phyloP scores from a whole-genome alignment of 2,888 invertebrate species.

The Diadegma fenestrale region DNA sequence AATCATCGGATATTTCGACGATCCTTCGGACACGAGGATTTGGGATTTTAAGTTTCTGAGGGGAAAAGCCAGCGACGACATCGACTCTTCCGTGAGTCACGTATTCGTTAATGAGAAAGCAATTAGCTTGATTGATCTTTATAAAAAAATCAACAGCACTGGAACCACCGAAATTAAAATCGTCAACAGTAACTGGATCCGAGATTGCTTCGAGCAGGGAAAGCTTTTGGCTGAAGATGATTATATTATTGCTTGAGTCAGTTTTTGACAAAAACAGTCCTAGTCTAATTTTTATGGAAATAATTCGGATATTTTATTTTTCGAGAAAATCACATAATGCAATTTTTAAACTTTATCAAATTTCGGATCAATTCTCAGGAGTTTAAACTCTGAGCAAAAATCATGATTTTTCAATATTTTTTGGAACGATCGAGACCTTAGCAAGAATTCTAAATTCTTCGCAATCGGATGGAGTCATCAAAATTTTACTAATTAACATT shows the following conservation, averaged over 20 bases:
- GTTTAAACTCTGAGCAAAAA: neutral
- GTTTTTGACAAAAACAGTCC: neutral
- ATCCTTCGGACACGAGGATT: conserved; percentile 69
- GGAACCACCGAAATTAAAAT: conserved; percentile 67
- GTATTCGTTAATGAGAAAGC: conserved; percentile 73
- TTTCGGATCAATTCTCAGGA: neutral
- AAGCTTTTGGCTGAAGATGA: conserved; percentile 71
- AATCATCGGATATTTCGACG: conserved; percentile 77
- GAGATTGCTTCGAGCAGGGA: conserved; percentile 74
- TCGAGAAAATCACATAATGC: neutral
- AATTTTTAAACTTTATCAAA: neutral
- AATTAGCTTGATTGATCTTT: conserved; percentile 55
- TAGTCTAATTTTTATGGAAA: conserved; percentile 2
- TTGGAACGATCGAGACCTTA: too few relatives aligned
- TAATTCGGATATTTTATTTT: neutral
- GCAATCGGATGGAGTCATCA: too few relatives aligned
- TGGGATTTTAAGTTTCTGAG: conserved; percentile 78
- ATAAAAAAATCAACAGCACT: conserved; percentile 58
- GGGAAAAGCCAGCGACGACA: conserved; percentile 73
- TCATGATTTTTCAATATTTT: too few relatives aligned
- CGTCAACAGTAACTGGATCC: conserved; percentile 78
- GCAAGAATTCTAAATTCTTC: too few relatives aligned
- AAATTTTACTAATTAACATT: too few relatives aligned
- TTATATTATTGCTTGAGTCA: conserved; percentile 70
- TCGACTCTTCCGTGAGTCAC: conserved; percentile 75